Base-by-base conservation (phyloP, 2,888 invertebrate species). In the Agriotes lineatus region DNA sequence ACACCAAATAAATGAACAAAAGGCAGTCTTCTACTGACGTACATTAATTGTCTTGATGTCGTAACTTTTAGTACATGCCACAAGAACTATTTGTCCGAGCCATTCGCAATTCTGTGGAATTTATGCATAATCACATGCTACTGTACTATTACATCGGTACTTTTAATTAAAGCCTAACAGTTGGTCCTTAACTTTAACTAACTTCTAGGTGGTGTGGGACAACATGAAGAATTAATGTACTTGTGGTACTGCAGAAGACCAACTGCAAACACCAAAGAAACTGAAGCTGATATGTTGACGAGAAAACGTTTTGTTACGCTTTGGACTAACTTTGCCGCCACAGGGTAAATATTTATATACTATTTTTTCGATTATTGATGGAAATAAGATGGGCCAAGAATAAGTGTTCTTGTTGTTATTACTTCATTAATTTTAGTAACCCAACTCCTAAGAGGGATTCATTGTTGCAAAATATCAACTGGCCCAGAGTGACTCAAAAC, bases 401-500 rank as follows among this genome's bases (percentile, higher is more conserved):
- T n/a, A n/a, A n/a, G n/a, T n/a, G n/a, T n/a, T n/a, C n/a, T n/a
- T n/a, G n/a, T n/a, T n/a, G n/a, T n/a, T n/a, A n/a, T n/a, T n/a
- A n/a, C n/a, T n/a, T n/a, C n/a, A n/a, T n/a, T n/a, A n/a, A n/a
- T n/a, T n/a, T n/a, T n/a, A n/a, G n/a, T 75, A 37, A 61, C 44
- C 69, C 69, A 9, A 69, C 69, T 0, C 54, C 50, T 1, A 3
- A 2, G 9, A 7, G 9, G 3, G 61, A 69, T 5, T 9, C 6
- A n/a, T 16, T 56, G 10, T 14, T 57, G 14, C 19, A 57, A 16
- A 60, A 69, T 35, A 25, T 66, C 0, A 22, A 19, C 39, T 69
- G 65, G 65, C 58, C 65, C 0, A 64, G 63, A 44, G 59, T 25
- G 14, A 72, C 20, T 76, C 33, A n/a, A n/a, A 74, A 75, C 74